Base-by-base conservation (phyloP, 1,140 invertebrate species). In the Ctenoplectra terminalis region DNA sequence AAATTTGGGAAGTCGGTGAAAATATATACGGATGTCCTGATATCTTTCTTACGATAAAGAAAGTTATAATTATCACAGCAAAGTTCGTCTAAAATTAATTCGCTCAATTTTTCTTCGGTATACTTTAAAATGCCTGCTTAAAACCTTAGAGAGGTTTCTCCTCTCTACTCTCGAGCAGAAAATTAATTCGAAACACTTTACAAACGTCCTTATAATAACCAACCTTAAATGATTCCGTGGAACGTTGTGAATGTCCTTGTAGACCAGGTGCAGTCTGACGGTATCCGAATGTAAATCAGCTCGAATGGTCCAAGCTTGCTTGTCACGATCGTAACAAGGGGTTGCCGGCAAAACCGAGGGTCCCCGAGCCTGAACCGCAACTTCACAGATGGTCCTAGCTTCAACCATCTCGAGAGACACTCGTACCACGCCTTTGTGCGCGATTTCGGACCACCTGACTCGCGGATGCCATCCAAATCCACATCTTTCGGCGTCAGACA, bases 191-290 rank as follows among this genome's bases (percentile, higher is more conserved):
- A n/a, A n/a, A n/a, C n/a, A n/a, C n/a, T n/a, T n/a, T n/a, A n/a
- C n/a, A n/a, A n/a, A n/a, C n/a, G n/a, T n/a, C n/a, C 40, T 40
- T 9, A 9, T 9, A 40, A 40, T 40, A 6, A 81, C 43, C 82
- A 82, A 95, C 95, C 96, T 95, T 43, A 97, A 93, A 92, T 98
- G 97, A 91, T 97, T 98, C 48, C 97, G 93, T 1, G 97, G 97
- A 23, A 98, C 97, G 88, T 97, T 97, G 87, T 97, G 96, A 29
- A 98, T 96, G 89, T 98, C 97, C 71, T 97, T 97, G 94, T 97
- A 98, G 79, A 97, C 96, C 90, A 98, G 95, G 70, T 97, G 96
- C 23, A 98, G 94, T 43, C 96, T 94, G 40, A 98, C 95, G 8
- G 95, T 96, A 83, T 98, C 97, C 0, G 96, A 97, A 86, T 97